Conservation (phyloP, 35 echinoderm and acorn worm genomes). For the Ophioderma brevispina region DNA sequence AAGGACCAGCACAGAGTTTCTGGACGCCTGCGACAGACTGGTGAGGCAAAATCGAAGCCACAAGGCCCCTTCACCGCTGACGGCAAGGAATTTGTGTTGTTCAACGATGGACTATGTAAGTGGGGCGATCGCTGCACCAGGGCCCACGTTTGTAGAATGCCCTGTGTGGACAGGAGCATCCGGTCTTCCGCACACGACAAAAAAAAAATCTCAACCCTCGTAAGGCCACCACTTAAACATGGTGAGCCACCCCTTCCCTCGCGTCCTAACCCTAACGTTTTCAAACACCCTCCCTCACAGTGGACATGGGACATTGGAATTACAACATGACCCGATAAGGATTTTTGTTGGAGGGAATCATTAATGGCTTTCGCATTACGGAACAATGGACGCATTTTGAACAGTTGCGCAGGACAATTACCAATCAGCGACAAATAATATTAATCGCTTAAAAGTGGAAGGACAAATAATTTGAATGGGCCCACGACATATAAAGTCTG, state of each 20-base stretch:
- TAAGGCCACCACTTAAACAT: neutral
- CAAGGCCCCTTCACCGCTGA: neutral
- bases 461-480: neutral
- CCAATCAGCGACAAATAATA: neutral
- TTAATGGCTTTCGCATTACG: neutral
- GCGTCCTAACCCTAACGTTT: neutral
- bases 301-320: neutral
- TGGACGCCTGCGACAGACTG: neutral
- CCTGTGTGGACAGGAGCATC: neutral
- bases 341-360: neutral
- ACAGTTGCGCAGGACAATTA: neutral
- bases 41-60: neutral
- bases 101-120: neutral
- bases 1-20: neutral
- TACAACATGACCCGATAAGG: neutral
- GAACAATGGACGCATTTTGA: neutral
- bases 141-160: neutral
- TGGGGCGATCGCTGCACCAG: neutral
- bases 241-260: too few relatives aligned
- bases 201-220: neutral
- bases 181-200: neutral
- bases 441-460: neutral
- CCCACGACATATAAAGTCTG: neutral
- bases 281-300: neutral
- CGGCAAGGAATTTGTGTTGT: neutral